Conservation (phyloP, 2,113 vertebrate genomes). For the Conger conger region DNA sequence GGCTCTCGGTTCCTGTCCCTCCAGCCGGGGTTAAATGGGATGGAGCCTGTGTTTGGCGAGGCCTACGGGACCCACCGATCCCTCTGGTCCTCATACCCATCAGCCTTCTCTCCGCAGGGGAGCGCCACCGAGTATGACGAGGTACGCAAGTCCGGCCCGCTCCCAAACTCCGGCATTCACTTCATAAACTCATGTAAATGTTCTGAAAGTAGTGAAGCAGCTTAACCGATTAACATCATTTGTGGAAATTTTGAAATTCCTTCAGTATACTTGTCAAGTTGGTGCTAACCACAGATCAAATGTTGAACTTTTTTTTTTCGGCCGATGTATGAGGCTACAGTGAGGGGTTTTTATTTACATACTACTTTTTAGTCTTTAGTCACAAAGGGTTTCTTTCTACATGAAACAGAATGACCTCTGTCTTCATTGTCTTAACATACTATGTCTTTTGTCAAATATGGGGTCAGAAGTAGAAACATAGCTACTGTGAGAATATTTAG, state of each 20-base stretch:
- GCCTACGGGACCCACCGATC: constrained; percentile 63
- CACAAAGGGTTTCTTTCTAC: no score
- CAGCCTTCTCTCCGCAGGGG: constrained; percentile 66
- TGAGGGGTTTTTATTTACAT: no score
- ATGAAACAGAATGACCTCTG: no score
- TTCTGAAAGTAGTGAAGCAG: not conserved
- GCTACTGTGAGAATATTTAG: not conserved
- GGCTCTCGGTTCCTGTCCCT: not conserved
- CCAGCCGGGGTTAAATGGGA: constrained; percentile 71
- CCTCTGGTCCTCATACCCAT: constrained; percentile 61
- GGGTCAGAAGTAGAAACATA: not conserved
- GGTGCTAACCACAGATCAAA: no score
- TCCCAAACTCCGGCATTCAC: not conserved
- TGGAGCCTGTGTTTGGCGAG: constrained; percentile 75
- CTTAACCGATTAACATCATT: no score
- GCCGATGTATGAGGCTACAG: no score
- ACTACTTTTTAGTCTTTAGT: no score
- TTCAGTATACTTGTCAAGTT: no score
- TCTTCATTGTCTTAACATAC: no score
- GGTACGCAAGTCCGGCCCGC: constrained; percentile 44
- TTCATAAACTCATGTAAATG: not conserved
- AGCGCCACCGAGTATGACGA: constrained; percentile 67
- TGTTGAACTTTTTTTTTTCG: no score
- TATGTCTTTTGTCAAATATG: no score
- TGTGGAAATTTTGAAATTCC: no score